Evolutionary conservation across 2,797 vertebrate species (phyloP), one percentile per base, ranked within the genome.

Genomic region (Tapirus indicus): DNA sequence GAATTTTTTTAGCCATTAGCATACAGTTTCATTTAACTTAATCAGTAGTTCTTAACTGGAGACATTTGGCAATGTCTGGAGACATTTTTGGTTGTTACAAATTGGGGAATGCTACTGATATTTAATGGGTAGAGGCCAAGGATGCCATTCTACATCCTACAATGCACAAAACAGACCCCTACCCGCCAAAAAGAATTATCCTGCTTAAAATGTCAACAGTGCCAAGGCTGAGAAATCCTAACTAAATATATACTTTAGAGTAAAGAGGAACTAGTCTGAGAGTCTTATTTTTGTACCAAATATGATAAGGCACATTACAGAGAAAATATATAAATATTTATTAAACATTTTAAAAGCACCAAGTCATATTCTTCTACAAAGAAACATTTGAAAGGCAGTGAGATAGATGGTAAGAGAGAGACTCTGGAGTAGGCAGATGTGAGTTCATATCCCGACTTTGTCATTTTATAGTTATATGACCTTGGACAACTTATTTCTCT

Each of bases 401-500:
- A 5, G 27, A 10, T 35, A 49, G 17, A 68, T 60, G 35, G 12
- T 60, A 80, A 71, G 18, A 44, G 38, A 58, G 18, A 14, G 32
- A 20, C 13, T 68, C 35, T 47, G 10, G 10, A 75, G 27, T 56
- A 54, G 0, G 6, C 23, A 54, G 41, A 71, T 41, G 29, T 25
- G 44, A 6, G 6, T 83, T 96, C 3, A 29, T 58, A 82, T 35
- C 25, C 17, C 7, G 0, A 68, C 38, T 83, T 52, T 58, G 62
- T 86, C 21, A 27, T 18, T 75, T 79, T 16, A n/a, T 87, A 58
- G 29, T 47, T 69, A 13, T 7, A 23, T 78, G 78, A 78, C 74
- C 13, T 84, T 92, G 44, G 7, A 38, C 16, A 95, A 86, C 18
- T 80, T 82, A 64, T 44, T 94, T 97, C 20, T 90, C 60, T 77